Evolutionary conservation across 2,888 invertebrate genomes (phyloP), one percentile per base, ranked within the genome.

Genomic region (Ditula angustiorana): DNA sequence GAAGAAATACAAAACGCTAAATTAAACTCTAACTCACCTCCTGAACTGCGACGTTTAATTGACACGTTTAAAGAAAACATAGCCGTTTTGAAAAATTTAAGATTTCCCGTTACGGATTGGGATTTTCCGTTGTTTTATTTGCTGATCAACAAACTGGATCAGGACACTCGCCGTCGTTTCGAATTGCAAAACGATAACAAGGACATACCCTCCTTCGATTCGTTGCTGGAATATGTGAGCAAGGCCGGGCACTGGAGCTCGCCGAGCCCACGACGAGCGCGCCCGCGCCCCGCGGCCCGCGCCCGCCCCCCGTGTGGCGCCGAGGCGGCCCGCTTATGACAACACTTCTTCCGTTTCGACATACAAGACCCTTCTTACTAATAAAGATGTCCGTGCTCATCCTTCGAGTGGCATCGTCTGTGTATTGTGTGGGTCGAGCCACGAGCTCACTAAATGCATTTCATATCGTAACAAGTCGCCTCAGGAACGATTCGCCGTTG

Each of bases 101-200:
- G 30, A 16, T 30, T 57, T n/a, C 44, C 57, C 8, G 57, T 57
- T 19, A 46, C 28, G 7, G 57, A 57, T 19, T 57, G 46, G 57
- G 57, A 57, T 21, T 57, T 57, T 19, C 57, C 57, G 16, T 46
- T 57, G 21, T 57, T 57, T 46, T 46, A 57, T 28, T 30, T 57
- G 23, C 13, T 56, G 10, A 44, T 56, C 5, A 56, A 56, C 16
- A 56, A 56, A 19, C 24, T 56, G 21, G 44, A 57, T 33, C 30
- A 26, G 10, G 56, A 56, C 19, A 37, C 35, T 2, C 55, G 55
- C 19, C 55, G 55, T 55, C 55, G 55, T 30, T 55, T 55, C 24
- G 37, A 55, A 44, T 23, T 56, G 11, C 56, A 56, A 41, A 41
- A 56, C 13, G 21, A 30, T 19, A 33, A 5, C 21, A 33, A 33